These are phyloP conservation scores for Nomada goodeniana DNA, from an alignment of 2,888 invertebrate species.

Conservation along the genomic window DNA sequence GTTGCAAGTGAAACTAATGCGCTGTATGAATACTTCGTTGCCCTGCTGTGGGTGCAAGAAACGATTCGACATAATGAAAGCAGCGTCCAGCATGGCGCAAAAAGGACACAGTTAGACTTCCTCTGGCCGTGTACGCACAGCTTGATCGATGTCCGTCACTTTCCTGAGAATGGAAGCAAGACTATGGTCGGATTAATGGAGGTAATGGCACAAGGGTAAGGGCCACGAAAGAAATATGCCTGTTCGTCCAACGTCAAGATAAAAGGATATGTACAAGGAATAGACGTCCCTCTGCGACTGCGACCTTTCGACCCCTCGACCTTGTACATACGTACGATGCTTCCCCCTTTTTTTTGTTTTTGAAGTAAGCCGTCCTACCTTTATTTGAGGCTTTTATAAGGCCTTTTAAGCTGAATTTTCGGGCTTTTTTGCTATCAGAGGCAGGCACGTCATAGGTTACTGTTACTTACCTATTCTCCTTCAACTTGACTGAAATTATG, in stretches of 20 bases:
- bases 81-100: not conserved
- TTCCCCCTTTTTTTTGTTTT: not conserved
- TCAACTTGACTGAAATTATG: too few relatives aligned
- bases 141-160: constrained; percentile 61
- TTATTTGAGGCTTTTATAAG: not conserved
- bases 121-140: constrained; percentile 15
- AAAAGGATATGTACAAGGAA: constrained; percentile 41
- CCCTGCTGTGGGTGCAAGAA: not conserved
- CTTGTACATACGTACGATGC: not conserved
- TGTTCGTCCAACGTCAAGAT: constrained; percentile 38
- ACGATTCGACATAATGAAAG: constrained; percentile 7
- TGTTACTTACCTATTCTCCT: too few relatives aligned
- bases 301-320: constrained; percentile 54
- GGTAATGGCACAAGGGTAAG: constrained; percentile 56
- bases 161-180: constrained; percentile 48
- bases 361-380: not conserved
- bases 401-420: too few relatives aligned
- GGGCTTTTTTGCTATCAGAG: too few relatives aligned
- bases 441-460: too few relatives aligned
- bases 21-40: too few relatives aligned
- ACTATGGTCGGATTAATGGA: constrained; percentile 56
- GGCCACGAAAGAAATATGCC: constrained; percentile 58
- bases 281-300: constrained; percentile 8
- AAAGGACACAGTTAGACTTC: constrained; percentile 18
- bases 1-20: too few relatives aligned